A percentile compares a stretch with the other conserved stretches of the same genome.
phyloP scores from a whole-genome alignment of 2,113 vertebrate species.

The Crotophaga sulcirostris region DNA sequence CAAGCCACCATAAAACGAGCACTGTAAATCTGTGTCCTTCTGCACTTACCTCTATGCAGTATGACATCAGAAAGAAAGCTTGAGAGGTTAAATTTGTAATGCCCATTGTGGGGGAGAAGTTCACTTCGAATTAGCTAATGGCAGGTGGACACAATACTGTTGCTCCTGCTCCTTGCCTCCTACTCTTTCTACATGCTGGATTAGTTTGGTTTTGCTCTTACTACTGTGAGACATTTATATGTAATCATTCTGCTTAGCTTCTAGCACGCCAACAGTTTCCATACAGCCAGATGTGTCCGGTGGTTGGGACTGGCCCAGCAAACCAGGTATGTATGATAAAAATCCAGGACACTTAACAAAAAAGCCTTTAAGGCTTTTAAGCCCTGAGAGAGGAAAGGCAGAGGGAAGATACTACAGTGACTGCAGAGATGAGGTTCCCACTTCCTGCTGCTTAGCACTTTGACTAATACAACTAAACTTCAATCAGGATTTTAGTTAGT shows the following conservation, averaged over 20 bases:
- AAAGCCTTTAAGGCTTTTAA: background rate
- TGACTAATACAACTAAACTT: background rate
- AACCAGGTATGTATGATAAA: conserved; percentile 70
- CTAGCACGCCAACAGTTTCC: conserved; percentile 86
- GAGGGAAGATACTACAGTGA: background rate
- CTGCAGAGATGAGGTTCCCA: background rate
- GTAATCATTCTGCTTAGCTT: conserved; percentile 43
- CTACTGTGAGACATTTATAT: background rate
- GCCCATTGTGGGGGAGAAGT: background rate
- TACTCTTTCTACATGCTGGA: background rate
- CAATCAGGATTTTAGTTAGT: background rate
- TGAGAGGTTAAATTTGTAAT: background rate
- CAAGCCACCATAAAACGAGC: background rate
- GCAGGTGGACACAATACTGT: background rate
- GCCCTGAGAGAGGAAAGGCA: background rate
- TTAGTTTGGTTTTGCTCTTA: background rate
- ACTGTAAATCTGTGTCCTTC: background rate
- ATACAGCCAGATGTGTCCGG: conserved; percentile 89
- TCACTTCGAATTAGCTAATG: background rate
- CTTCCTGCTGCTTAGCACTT: background rate
- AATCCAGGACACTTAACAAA: background rate
- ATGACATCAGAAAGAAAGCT: background rate
- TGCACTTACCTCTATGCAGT: background rate
- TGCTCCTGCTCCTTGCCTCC: background rate
- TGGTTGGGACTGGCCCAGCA: conserved; percentile 91